Base-by-base conservation (phyloP, 2,888 invertebrate genomes). In the Hydroisotoma schaefferi region DNA sequence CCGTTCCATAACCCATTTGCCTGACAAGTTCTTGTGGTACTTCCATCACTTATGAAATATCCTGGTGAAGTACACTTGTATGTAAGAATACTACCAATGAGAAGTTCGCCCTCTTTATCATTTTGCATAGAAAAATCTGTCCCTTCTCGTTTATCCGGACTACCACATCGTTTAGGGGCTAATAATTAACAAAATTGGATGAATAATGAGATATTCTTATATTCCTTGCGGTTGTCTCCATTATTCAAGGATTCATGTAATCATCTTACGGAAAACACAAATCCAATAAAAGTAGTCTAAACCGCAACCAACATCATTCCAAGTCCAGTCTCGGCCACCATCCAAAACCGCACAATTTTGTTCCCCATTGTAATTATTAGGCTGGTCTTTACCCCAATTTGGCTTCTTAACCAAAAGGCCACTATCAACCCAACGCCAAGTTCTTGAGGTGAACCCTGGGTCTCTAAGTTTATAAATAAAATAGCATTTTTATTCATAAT, bases 221-320 rank as follows among this genome's bases (percentile, higher is more conserved):
- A 46, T 20, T 5, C 46, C 5, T 46, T 15, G 15, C 4, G 4
- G 3, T 20, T 20, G 8, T 5, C 15, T 33, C 29, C 23, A 18
- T 29, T 25, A 38, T 38, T 52, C 22, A 51, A 5, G n/a, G n/a
- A 40, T 8, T 40, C 5, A 10, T 8, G 51, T 44, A 53, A 22
- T 48, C 27, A 26, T 47, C 69, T 63, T 52, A 67, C 67, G 67
- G 56, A 69, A 71, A 18, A 68, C 64, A 79, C 94, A 94, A 75
- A 94, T 89, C 87, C 92, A 94, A 78, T 90, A 90, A 58, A 93
- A 81, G 75, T 93, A 93, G 78, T 94, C 93, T 60, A 94, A 82
- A 77, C 92, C 92, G 76, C 94, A 94, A 54, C 92, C 92, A 25
- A 94, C 92, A 77, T 94, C 94, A 77, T 94, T 94, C 93, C 94